Evolutionary conservation across 2,113 vertebrate species (phyloP).

Genomic region (Apodemus sylvaticus): DNA sequence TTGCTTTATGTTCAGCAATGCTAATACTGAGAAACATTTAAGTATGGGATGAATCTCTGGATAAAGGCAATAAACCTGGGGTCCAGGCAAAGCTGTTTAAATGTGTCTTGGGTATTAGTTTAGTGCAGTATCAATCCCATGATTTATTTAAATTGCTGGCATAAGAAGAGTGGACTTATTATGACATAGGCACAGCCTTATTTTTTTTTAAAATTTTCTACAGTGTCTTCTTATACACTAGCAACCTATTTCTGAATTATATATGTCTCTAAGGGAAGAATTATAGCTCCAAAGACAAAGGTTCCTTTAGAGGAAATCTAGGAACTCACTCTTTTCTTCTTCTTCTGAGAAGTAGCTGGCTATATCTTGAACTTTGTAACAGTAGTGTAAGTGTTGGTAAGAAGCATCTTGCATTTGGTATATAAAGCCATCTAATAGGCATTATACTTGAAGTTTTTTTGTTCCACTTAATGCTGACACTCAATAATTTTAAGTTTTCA

Average conservation of each 20-base stretch:
- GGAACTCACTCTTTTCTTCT: background rate
- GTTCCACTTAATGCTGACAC: background rate
- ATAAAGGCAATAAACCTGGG: background rate
- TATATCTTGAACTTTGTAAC: conserved; percentile 26
- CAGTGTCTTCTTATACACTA: background rate
- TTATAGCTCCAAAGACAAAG: background rate
- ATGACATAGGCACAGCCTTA: background rate
- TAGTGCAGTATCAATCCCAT: background rate
- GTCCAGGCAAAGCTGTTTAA: background rate
- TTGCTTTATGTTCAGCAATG: background rate
- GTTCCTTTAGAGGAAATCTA: background rate
- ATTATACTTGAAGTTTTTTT: background rate
- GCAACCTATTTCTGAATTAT: background rate
- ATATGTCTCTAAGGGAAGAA: background rate
- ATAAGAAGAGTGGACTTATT: background rate
- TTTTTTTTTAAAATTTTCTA: background rate
- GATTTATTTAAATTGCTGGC: background rate
- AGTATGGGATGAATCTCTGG: background rate
- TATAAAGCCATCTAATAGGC: background rate
- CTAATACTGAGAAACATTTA: background rate
- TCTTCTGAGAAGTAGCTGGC: background rate
- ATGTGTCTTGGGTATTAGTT: background rate
- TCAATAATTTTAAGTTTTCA: conserved; percentile 31
- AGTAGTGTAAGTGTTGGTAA: background rate
- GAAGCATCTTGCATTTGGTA: background rate